These are phyloP conservation scores for Paracentrotus lividus DNA, from an alignment of 53 echinoderm and acorn worm genomes.

Conservation along the genomic window DNA sequence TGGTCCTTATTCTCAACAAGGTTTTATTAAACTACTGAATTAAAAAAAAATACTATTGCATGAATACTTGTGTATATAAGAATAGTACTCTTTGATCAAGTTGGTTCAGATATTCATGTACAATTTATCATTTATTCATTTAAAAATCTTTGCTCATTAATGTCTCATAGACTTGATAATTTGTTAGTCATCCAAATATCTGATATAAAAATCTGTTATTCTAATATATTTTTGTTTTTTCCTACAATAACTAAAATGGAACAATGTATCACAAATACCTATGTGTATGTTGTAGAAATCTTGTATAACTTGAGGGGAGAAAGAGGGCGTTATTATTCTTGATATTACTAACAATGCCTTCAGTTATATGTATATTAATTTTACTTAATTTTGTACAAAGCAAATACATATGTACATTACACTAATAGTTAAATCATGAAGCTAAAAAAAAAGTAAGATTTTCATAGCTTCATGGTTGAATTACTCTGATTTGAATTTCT, in stretches of 20 bases:
- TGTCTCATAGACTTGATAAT: no score
- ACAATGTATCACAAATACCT: background rate
- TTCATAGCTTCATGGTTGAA: no score
- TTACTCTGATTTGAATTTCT: background rate
- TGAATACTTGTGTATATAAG: no score
- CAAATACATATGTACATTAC: background rate
- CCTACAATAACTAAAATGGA: constrained; percentile 2
- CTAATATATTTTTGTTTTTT: background rate
- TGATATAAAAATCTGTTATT: no score
- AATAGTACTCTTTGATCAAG: background rate
- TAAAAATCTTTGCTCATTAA: background rate
- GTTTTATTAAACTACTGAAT: no score
- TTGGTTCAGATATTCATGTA: background rate
- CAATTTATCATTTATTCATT: background rate
- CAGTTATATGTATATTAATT: no score
- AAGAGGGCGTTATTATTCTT: background rate
- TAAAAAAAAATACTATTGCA: no score
- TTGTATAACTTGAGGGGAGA: background rate
- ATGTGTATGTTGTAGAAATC: background rate
- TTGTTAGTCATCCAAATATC: background rate
- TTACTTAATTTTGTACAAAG: background rate
- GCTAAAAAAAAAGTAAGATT: no score
- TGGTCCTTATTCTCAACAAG: no score
- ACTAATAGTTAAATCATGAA: background rate
- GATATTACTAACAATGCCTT: background rate